phyloP scores from a whole-genome alignment of 2,113 vertebrate species.

The Chaetorhynchus papuensis region DNA sequence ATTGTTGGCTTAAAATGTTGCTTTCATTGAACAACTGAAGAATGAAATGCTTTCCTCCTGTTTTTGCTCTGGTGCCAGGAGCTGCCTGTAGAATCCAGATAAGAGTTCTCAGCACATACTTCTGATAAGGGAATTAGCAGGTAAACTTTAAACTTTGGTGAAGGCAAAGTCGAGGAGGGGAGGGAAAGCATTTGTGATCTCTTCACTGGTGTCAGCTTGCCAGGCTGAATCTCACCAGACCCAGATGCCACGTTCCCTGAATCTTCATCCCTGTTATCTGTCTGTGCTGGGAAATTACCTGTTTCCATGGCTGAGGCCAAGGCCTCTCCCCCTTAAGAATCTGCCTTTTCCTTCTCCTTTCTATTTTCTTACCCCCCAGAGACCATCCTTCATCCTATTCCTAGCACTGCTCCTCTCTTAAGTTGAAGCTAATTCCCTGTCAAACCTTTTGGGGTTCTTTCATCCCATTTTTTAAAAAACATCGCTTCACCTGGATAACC shows the following conservation, averaged over 20 bases:
- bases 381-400: neutral
- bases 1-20: neutral
- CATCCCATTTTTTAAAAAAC: neutral
- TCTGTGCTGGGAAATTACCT: neutral
- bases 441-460: neutral
- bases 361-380: neutral
- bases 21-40: constrained; percentile 5
- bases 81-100: constrained; percentile 67
- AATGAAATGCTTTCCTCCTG: constrained; percentile 4
- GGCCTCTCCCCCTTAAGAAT: neutral
- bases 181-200: neutral
- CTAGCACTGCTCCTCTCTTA: neutral
- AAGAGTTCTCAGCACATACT: constrained; percentile 43
- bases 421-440: neutral
- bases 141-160: constrained; percentile 34
- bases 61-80: constrained; percentile 43
- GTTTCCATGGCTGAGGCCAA: neutral
- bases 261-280: neutral
- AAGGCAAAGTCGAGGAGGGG: neutral
- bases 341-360: neutral
- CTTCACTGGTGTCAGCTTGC: neutral
- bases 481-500: neutral
- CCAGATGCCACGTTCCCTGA: neutral
- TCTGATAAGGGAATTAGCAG: constrained; percentile 55
- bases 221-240: neutral